These are phyloP conservation scores for Drosophila tsacasi DNA, from an alignment of 1,140 invertebrate genomes.

Conservation along the genomic window DNA sequence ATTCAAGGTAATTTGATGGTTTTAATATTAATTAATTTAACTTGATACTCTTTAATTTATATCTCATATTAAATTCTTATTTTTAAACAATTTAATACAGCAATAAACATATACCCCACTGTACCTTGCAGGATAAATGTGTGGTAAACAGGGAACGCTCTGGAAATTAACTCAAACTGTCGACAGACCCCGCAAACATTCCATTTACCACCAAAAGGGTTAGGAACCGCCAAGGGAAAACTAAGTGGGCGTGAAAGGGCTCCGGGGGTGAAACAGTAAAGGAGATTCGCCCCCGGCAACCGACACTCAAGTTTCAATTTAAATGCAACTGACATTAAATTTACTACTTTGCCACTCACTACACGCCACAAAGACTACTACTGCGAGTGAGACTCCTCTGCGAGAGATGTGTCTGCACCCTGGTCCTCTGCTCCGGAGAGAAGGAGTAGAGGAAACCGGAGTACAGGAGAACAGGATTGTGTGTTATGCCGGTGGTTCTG, in stretches of 20 bases:
- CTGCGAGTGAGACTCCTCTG: slow-evolving; percentile 48
- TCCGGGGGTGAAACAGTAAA: background rate
- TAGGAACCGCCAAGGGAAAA: background rate
- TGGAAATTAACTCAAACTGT: slow-evolving; percentile 79
- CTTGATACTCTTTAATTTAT: background rate
- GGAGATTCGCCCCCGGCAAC: slow-evolving; percentile 16
- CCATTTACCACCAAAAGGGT: slow-evolving; percentile 17
- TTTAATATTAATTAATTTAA: no score
- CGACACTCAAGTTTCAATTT: slow-evolving; percentile 74
- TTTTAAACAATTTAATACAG: background rate
- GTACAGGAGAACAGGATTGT: slow-evolving; percentile 42
- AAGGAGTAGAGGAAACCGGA: slow-evolving; percentile 14
- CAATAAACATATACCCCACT: background rate
- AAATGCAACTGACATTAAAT: slow-evolving; percentile 84
- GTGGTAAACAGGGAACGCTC: slow-evolving; percentile 54
- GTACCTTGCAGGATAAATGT: slow-evolving; percentile 30
- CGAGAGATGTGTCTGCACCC: slow-evolving; percentile 34
- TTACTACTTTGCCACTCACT: slow-evolving; percentile 77
- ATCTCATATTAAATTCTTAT: background rate
- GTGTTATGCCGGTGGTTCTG: slow-evolving; percentile 22
- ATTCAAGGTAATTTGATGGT: no score
- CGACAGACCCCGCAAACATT: slow-evolving; percentile 53
- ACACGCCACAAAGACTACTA: slow-evolving; percentile 48
- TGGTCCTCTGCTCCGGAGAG: background rate
- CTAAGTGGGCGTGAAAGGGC: slow-evolving; percentile 9